Conservation (phyloP, 2,888 invertebrate genomes). For the Orthonevra nobilis region DNA sequence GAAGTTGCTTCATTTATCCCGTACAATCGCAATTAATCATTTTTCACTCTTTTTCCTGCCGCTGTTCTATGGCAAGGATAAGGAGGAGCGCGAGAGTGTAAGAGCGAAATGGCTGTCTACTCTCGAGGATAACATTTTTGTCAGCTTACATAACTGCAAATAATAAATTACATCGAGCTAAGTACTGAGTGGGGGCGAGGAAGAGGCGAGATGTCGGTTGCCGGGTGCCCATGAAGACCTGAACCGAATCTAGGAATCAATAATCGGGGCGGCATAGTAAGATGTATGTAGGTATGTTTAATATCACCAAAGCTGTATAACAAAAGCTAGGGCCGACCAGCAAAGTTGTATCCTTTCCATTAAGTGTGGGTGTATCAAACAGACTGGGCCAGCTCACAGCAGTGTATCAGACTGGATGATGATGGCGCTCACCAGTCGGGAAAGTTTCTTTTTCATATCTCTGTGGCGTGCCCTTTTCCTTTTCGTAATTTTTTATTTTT, state of each 20-base stretch:
- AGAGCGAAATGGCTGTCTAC: constrained; percentile 43
- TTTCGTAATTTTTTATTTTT: no score
- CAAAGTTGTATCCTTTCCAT: constrained; percentile 36
- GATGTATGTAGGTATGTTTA: no score
- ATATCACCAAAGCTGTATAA: constrained; percentile 21
- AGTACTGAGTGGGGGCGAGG: not conserved
- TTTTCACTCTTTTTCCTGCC: constrained; percentile 48
- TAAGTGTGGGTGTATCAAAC: constrained; percentile 43
- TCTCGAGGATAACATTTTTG: constrained; percentile 63
- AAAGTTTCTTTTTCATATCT: constrained; percentile 31
- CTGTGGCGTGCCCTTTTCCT: constrained; percentile 40
- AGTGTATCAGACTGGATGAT: constrained; percentile 32
- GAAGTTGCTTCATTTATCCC: constrained; percentile 62
- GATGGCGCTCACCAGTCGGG: constrained; percentile 58
- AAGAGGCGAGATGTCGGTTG: no score
- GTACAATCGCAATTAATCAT: constrained; percentile 66
- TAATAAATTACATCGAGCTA: constrained; percentile 61
- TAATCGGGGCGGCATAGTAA: constrained; percentile 55
- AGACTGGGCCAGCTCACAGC: constrained; percentile 9
- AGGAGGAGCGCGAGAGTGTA: not conserved
- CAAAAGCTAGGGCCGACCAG: not conserved
- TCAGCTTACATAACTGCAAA: constrained; percentile 69
- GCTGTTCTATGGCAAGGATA: constrained; percentile 45
- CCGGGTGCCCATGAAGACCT: constrained; percentile 4
- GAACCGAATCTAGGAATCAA: constrained; percentile 49